Evolutionary conservation across 2,888 invertebrate genomes (phyloP).

Genomic region (Priocnemis perturbator): DNA sequence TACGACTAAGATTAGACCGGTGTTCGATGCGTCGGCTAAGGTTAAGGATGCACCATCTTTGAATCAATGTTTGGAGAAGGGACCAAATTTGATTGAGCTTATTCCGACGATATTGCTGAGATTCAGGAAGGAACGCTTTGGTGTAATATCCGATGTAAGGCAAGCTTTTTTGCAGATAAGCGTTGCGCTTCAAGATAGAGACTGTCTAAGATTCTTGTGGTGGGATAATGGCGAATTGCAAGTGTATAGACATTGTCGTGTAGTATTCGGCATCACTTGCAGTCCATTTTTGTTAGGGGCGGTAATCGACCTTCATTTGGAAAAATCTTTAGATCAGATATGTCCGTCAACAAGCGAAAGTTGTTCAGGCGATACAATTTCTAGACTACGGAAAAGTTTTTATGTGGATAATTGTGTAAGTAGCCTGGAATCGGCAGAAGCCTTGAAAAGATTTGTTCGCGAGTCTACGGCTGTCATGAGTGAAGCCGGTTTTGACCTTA

Average conservation of each 20-base stretch:
- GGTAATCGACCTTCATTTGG: slow-evolving; percentile 45
- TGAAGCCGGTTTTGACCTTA: slow-evolving; percentile 9
- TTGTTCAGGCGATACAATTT: not conserved
- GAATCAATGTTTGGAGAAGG: slow-evolving; percentile 53
- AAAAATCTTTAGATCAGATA: slow-evolving; percentile 28
- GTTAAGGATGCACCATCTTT: slow-evolving; percentile 48
- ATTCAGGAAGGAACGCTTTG: slow-evolving; percentile 44
- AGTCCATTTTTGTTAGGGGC: slow-evolving; percentile 54
- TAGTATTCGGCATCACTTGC: slow-evolving; percentile 52
- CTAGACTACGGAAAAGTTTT: not conserved
- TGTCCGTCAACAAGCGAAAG: not conserved
- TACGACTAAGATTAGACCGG: slow-evolving; percentile 50
- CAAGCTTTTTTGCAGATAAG: slow-evolving; percentile 47
- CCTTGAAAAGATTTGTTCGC: not conserved
- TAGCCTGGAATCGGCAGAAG: slow-evolving; percentile 1
- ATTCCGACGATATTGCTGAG: slow-evolving; percentile 40
- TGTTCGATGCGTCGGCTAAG: slow-evolving; percentile 57
- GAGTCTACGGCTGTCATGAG: not conserved
- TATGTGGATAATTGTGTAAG: slow-evolving; percentile 26
- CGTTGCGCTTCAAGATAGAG: slow-evolving; percentile 30
- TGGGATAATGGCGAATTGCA: slow-evolving; percentile 19
- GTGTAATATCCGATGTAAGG: slow-evolving; percentile 40
- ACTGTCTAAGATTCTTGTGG: slow-evolving; percentile 52
- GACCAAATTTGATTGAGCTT: slow-evolving; percentile 53
- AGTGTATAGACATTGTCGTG: slow-evolving; percentile 40